Conservation (phyloP, 2,797 vertebrate genomes). For the Ataeniobius toweri region DNA sequence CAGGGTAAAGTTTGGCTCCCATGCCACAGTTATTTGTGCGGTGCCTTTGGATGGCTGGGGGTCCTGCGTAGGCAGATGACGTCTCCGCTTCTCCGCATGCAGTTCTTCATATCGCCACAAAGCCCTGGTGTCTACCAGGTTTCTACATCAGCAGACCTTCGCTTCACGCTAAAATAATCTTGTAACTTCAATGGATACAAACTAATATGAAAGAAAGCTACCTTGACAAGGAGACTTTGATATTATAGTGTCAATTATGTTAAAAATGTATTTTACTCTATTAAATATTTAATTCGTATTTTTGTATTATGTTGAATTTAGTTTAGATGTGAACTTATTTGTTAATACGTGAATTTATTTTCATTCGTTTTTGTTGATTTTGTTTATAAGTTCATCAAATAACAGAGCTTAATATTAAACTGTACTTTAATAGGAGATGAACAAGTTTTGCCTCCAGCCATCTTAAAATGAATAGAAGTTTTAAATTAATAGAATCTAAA, state of each 20-base stretch:
- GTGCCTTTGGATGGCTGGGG: not conserved
- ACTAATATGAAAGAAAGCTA: not conserved
- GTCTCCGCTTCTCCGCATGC: not conserved
- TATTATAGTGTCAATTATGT: not conserved
- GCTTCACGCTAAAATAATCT: not conserved
- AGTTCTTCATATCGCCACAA: not conserved
- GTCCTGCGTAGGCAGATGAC: conserved; percentile 4
- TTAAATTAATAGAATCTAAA: not conserved
- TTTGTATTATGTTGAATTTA: not conserved
- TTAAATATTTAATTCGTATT: not conserved
- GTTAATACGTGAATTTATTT: too few relatives aligned
- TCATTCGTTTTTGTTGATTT: too few relatives aligned
- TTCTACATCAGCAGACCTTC: not conserved
- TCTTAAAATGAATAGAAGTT: not conserved
- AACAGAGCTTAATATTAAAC: not conserved
- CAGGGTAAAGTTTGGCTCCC: not conserved
- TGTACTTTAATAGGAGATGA: not conserved
- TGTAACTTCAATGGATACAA: too few relatives aligned
- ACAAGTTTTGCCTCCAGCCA: not conserved
- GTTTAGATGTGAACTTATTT: not conserved
- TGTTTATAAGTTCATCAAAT: not conserved
- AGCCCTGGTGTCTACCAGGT: not conserved
- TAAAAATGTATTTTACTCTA: not conserved
- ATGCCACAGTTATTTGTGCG: not conserved
- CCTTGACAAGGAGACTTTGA: not conserved